A percentile compares a stretch with the other conserved stretches of the same genome.
Conservation (phyloP, 2,797 vertebrate species). For the Neomorphus geoffroyi region DNA sequence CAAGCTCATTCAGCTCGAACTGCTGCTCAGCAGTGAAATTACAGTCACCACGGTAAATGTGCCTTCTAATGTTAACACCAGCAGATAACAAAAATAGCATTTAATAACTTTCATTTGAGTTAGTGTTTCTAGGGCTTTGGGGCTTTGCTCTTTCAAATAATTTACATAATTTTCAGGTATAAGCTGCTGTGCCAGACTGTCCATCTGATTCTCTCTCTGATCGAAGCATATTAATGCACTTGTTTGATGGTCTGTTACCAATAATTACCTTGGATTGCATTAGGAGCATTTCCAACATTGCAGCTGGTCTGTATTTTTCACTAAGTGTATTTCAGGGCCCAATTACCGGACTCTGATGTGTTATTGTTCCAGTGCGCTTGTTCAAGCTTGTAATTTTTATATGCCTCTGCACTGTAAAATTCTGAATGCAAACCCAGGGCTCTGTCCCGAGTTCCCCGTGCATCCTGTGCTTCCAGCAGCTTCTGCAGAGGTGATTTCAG, state of each 20-base stretch:
- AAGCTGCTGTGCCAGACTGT: conserved; percentile 58
- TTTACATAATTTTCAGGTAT: conserved; percentile 70
- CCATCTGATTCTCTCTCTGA: conserved; percentile 62
- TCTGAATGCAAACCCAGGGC: not conserved
- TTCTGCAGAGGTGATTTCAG: not conserved
- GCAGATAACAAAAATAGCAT: conserved; percentile 58
- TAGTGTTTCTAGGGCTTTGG: conserved; percentile 62
- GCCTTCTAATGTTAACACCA: conserved; percentile 44
- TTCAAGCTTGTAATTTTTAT: conserved; percentile 64
- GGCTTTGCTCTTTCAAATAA: conserved; percentile 46
- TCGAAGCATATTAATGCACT: conserved; percentile 63
- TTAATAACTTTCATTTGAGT: conserved; percentile 72
- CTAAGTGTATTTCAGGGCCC: conserved; percentile 55
- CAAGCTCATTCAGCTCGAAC: not conserved
- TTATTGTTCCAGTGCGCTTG: conserved; percentile 56
- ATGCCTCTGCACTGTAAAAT: conserved; percentile 17
- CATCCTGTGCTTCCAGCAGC: not conserved
- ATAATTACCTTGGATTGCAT: conserved; percentile 71
- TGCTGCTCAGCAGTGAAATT: conserved; percentile 31
- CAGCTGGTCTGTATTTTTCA: conserved; percentile 56
- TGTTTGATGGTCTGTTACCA: conserved; percentile 67
- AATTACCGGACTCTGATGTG: conserved; percentile 63
- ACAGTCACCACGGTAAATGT: conserved; percentile 14
- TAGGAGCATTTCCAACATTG: conserved; percentile 68
- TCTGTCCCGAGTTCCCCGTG: not conserved